Base-by-base conservation (phyloP, 2,888 invertebrate genomes). In the Spialia ferax region DNA sequence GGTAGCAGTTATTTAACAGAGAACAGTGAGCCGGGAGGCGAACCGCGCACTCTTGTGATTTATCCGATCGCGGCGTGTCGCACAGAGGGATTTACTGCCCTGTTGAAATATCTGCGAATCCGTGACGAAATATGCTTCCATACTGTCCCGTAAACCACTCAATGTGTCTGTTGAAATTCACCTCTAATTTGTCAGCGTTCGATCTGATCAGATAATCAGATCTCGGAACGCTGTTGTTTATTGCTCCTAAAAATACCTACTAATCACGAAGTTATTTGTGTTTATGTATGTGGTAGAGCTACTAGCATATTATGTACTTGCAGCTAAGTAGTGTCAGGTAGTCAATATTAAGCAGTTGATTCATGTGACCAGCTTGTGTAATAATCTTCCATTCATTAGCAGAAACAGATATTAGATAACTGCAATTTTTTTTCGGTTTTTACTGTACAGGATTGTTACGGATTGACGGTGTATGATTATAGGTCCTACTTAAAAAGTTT, bases 1-100 rank as follows among this genome's bases (percentile, higher is more conserved):
- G 90, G 93, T 93, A 93, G 93, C 93, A 82, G 90, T 87, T 88
- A 88, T 86, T 87, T 84, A 86, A 86, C 86, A 75, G 81, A 70
- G 81, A 79, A 80, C 79, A 79, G 79, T 77, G 65, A 20, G 83
- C 80, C 83, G 79, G 84, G 79, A 81, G 84, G 81, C 73, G 80
- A 84, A 57, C 71, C 91, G 87, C 92, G 91, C 91, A 91, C 91
- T 79, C 73, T 69, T 77, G 88, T 91, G 91, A 92, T 91, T 93
- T 93, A 92, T 91, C 88, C 86, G 83, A 82, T 77, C 78, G 77
- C 79, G 63, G 69, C 70, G 71, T 69, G 72, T 54, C 72, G 69
- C 71, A 66, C 70, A 73, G 67, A 73, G 77, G 81, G 85, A 88
- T 89, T 89, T 91, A 89, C 85, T 82, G 84, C 76, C 82, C 82